phyloP scores from a whole-genome alignment of 1,140 invertebrate species.

The Trichomalopsis sarcophagae region DNA sequence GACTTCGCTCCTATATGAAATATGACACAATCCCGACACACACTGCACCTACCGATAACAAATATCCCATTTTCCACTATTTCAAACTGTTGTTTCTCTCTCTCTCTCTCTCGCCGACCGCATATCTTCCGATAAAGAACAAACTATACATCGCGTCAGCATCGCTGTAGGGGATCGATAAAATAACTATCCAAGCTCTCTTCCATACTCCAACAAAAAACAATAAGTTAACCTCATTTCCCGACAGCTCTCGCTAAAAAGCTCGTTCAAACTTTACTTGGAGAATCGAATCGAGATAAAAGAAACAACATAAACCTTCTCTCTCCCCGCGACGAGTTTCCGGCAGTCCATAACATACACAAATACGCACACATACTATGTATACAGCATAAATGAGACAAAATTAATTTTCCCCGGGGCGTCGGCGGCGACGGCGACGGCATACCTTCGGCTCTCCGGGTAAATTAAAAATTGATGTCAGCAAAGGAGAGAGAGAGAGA shows the following conservation, averaged over 20 bases:
- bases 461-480: constrained; percentile 35
- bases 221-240: neutral
- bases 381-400: neutral
- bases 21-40: neutral
- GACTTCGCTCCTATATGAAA: neutral
- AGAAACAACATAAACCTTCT: neutral
- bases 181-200: neutral
- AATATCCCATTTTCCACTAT: no score
- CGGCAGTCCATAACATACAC: neutral
- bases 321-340: neutral
- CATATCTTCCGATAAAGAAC: no score
- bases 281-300: neutral
- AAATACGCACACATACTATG: no score
- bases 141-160: no score
- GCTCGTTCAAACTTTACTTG: neutral
- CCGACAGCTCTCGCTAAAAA: neutral
- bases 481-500: neutral
- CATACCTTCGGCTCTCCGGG: no score
- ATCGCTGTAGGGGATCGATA: neutral
- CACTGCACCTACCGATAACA: no score
- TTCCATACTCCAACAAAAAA: neutral
- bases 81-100: no score
- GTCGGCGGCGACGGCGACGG: no score
- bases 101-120: no score
- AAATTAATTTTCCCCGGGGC: constrained; percentile 13